Percentiles rank a stretch among this genome's conserved stretches.
These are phyloP conservation scores for Zapornia atra DNA, from an alignment of 2,113 vertebrate species.

Conservation along the genomic window DNA sequence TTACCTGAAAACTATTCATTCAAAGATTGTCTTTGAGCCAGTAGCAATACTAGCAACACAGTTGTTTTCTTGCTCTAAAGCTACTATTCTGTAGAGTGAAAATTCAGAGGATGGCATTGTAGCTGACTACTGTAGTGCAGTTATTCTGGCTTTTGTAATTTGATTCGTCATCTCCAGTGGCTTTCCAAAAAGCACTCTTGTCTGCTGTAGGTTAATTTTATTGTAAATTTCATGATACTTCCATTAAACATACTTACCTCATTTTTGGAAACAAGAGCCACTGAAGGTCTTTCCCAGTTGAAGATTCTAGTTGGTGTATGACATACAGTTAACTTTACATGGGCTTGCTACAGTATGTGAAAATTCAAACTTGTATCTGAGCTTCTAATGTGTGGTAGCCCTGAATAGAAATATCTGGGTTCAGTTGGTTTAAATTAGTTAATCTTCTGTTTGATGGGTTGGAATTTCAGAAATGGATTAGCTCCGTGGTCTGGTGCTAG, in stretches of 20 bases:
- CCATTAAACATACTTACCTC: neutral
- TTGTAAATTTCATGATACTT: neutral
- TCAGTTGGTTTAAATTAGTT: neutral
- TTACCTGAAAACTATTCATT: neutral
- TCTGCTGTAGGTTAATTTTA: neutral
- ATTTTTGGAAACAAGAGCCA: neutral
- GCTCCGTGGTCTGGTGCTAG: neutral
- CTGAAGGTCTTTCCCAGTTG: neutral
- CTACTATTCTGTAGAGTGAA: neutral
- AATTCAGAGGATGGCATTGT: neutral
- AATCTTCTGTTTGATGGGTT: neutral
- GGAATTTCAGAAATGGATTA: neutral
- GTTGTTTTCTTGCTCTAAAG: conserved; percentile 1
- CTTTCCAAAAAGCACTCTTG: neutral
- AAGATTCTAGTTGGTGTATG: neutral
- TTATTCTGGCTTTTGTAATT: neutral
- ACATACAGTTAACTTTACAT: neutral
- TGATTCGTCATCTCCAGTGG: neutral
- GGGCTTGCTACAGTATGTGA: neutral
- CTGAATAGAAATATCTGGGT: neutral
- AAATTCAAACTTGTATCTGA: neutral
- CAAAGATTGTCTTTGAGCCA: neutral
- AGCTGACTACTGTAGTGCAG: neutral
- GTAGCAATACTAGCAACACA: neutral
- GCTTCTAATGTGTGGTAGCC: neutral